Evolutionary conservation across 2,113 vertebrate species (phyloP).

Genomic region (Egretta garzetta): DNA sequence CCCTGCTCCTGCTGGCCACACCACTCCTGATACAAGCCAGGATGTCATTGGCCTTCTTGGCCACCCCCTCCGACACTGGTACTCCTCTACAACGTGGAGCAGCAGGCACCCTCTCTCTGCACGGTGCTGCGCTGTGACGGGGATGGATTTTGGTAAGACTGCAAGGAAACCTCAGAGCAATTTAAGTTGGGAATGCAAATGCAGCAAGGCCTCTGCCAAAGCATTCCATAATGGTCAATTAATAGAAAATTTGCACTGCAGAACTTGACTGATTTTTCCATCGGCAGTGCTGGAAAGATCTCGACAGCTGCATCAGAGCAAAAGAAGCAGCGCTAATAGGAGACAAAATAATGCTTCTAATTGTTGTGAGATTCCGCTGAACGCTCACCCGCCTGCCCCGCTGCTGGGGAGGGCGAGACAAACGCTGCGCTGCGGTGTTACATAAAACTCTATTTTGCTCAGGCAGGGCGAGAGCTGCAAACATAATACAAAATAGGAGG

Average conservation of each 20-base stretch:
- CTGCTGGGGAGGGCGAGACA: neutral
- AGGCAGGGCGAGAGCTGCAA: neutral
- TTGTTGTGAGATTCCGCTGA: neutral
- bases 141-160: neutral
- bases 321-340: neutral
- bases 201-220: neutral
- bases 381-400: neutral
- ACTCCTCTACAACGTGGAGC: neutral
- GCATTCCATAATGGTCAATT: neutral
- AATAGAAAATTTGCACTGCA: neutral
- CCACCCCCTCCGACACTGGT: neutral
- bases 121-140: accelerated
- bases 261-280: neutral
- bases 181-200: neutral
- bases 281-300: neutral
- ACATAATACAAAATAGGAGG: neutral
- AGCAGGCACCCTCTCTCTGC: neutral
- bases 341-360: neutral
- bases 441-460: neutral
- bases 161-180: neutral
- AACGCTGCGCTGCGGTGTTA: neutral
- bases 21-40: too few relatives aligned
- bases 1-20: too few relatives aligned
- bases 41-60: too few relatives aligned
- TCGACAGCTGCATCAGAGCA: neutral